Conservation (phyloP, 2,888 invertebrate species). For the Hemicrepidius hirtus region DNA sequence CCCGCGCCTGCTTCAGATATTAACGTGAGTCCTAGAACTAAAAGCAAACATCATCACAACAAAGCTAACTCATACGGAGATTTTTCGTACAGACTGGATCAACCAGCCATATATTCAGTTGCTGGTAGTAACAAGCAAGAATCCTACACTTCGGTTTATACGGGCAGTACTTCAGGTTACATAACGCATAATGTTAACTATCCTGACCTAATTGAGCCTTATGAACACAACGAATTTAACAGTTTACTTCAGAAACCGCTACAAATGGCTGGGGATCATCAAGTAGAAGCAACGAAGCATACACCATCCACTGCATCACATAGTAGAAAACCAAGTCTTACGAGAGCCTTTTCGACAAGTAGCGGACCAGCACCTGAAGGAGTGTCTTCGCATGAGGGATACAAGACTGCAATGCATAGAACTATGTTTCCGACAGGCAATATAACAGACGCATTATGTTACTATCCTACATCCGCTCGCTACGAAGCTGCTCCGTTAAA, state of each 20-base stretch:
- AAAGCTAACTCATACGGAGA: slow-evolving; percentile 67
- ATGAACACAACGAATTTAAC: slow-evolving; percentile 72
- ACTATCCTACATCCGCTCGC: slow-evolving; percentile 84
- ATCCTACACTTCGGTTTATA: slow-evolving; percentile 84
- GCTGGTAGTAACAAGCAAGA: slow-evolving; percentile 83
- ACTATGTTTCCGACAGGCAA: slow-evolving; percentile 82
- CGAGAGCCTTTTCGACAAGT: slow-evolving; percentile 76
- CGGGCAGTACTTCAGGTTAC: slow-evolving; percentile 79
- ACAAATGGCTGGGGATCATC: slow-evolving; percentile 76
- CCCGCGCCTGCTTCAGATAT: slow-evolving; percentile 74
- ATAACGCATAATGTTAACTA: slow-evolving; percentile 78
- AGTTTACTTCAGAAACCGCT: slow-evolving; percentile 73
- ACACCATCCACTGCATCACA: slow-evolving; percentile 65
- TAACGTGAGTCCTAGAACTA: slow-evolving; percentile 73
- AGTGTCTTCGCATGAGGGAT: slow-evolving; percentile 78
- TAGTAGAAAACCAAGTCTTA: slow-evolving; percentile 68
- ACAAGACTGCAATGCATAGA: slow-evolving; percentile 79
- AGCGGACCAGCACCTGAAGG: slow-evolving; percentile 71
- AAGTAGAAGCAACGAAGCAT: slow-evolving; percentile 74
- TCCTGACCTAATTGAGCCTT: slow-evolving; percentile 81
- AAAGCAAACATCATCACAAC: slow-evolving; percentile 69
- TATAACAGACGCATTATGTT: slow-evolving; percentile 87
- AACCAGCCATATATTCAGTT: slow-evolving; percentile 84
- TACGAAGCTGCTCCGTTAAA: slow-evolving; percentile 75
- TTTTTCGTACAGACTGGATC: slow-evolving; percentile 73